phyloP scores from a whole-genome alignment of 2,888 invertebrate genomes.

The Fabriciana adippe region DNA sequence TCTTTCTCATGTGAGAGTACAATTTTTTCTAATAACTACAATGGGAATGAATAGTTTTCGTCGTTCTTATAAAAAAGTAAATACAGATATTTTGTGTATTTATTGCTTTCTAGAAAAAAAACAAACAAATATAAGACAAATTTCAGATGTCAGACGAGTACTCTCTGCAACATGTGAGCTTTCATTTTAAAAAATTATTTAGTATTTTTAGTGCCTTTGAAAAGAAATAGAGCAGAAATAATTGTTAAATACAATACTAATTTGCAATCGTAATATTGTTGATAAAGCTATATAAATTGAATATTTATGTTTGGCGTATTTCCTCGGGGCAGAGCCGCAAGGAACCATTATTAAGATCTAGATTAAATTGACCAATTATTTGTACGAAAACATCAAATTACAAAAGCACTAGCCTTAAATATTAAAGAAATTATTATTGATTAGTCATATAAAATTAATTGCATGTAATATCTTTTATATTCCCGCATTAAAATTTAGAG shows the following conservation, averaged over 20 bases:
- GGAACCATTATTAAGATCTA: neutral
- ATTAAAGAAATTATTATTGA: neutral
- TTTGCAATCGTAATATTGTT: neutral
- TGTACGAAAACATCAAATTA: conserved; percentile 3
- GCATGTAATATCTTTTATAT: too few relatives aligned
- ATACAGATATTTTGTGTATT: too few relatives aligned
- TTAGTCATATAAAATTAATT: conserved; percentile 15
- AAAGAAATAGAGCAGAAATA: too few relatives aligned
- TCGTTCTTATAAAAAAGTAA: too few relatives aligned
- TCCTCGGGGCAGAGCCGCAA: conserved; percentile 13
- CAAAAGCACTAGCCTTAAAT: neutral
- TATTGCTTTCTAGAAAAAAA: too few relatives aligned
- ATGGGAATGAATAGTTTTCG: too few relatives aligned
- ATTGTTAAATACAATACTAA: neutral
- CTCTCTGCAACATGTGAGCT: too few relatives aligned
- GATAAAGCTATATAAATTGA: conserved; percentile 3
- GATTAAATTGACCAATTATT: neutral
- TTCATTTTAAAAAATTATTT: too few relatives aligned
- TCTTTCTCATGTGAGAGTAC: too few relatives aligned
- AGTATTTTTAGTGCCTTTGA: too few relatives aligned
- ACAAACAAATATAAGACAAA: neutral
- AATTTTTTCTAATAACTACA: too few relatives aligned
- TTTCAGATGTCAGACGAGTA: neutral
- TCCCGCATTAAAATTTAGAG: too few relatives aligned
- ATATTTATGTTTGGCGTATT: neutral